Percentiles rank a stretch among this genome's conserved stretches.
These are phyloP conservation scores for Lasioglossum leucozonium DNA, from an alignment of 2,888 invertebrate genomes.

Conservation along the genomic window DNA sequence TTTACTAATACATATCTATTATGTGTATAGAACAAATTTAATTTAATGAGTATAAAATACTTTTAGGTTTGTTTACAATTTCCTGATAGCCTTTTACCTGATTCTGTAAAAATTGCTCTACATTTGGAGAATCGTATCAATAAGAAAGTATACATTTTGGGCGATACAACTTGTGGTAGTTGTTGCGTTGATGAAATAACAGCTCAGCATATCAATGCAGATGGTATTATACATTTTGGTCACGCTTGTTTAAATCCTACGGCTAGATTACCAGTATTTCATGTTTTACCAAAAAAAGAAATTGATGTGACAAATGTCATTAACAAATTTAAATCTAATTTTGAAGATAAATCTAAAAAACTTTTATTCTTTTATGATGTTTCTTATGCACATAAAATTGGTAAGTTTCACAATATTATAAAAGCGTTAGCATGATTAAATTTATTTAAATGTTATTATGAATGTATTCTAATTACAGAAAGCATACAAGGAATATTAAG, in stretches of 20 bases:
- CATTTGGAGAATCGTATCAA: conserved; percentile 85
- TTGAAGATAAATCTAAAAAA: conserved; percentile 81
- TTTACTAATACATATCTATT: background rate
- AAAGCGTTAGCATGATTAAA: conserved; percentile 3
- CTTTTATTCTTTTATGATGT: conserved; percentile 89
- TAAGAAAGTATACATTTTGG: conserved; percentile 92
- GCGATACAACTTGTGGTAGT: conserved; percentile 96
- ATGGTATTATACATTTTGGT: conserved; percentile 96
- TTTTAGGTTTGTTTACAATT: conserved; percentile 95
- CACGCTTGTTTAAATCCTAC: conserved; percentile 92
- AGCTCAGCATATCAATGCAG: conserved; percentile 93
- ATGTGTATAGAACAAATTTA: background rate
- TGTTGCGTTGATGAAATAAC: conserved; percentile 96
- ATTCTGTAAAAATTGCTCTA: conserved; percentile 89
- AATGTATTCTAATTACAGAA: conserved; percentile 67
- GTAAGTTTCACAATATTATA: conserved; percentile 79
- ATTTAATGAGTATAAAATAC: conserved; percentile 5
- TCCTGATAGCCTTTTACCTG: conserved; percentile 91
- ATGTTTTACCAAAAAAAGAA: conserved; percentile 88
- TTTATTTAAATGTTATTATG: background rate
- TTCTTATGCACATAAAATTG: conserved; percentile 87
- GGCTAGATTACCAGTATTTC: conserved; percentile 90
- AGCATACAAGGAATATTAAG: conserved; percentile 66
- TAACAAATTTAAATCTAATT: conserved; percentile 78
- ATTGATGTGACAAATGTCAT: conserved; percentile 86